phyloP scores from a whole-genome alignment of 2,797 vertebrate species.

The Eutrigla gurnardus region DNA sequence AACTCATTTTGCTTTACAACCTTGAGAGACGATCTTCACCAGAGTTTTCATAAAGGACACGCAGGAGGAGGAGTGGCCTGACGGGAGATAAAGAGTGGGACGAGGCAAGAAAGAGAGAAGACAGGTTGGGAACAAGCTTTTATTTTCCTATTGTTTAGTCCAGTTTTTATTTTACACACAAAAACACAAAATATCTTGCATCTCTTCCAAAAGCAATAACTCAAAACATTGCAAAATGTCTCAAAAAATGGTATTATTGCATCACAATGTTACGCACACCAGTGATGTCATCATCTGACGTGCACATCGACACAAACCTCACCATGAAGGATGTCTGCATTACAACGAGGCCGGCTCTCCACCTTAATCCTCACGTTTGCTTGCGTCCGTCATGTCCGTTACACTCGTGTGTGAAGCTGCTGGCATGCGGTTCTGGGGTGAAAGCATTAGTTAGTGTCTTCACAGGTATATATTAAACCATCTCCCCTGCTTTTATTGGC shows the following conservation, averaged over 20 bases:
- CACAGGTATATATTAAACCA: constrained; percentile 69
- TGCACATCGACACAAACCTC: neutral
- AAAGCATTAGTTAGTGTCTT: constrained; percentile 72
- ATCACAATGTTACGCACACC: neutral
- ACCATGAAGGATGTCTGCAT: neutral
- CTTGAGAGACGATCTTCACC: neutral
- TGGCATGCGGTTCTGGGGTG: constrained; percentile 23
- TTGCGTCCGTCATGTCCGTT: neutral
- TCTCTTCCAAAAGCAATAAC: neutral
- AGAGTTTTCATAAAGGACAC: constrained; percentile 35
- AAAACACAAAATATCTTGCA: neutral
- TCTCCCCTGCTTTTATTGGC: constrained; percentile 64
- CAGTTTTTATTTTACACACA: neutral
- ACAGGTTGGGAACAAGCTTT: constrained; percentile 44
- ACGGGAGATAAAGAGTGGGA: constrained; percentile 26
- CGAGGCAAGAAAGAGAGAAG: neutral
- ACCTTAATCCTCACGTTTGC: neutral
- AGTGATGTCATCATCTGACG: neutral
- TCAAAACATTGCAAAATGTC: too few relatives aligned
- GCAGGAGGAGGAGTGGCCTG: neutral
- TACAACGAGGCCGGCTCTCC: neutral
- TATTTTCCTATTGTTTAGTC: neutral
- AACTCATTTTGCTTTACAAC: neutral
- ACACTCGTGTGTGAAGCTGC: constrained; percentile 7
- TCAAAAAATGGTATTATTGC: neutral